phyloP scores from a whole-genome alignment of 2,888 invertebrate species.

The Adineta ricciae region DNA sequence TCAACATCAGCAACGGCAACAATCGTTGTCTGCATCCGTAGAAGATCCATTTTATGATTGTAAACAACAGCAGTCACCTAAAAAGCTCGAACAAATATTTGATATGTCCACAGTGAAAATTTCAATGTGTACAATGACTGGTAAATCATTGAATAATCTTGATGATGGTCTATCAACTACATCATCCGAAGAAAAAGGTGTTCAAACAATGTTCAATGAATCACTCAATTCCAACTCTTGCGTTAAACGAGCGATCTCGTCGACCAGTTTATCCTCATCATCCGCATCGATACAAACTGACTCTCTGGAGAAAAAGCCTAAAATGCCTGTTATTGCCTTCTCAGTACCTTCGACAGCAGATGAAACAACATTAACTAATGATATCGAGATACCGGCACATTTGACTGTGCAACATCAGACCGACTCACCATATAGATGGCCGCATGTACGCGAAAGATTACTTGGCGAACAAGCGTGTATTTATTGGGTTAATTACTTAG shows the following conservation, averaged over 20 bases:
- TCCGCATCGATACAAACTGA: neutral
- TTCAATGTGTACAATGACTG: constrained; percentile 14
- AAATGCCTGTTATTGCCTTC: neutral
- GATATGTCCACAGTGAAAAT: neutral
- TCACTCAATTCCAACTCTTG: neutral
- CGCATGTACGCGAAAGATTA: neutral
- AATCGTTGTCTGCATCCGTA: neutral
- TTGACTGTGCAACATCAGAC: neutral
- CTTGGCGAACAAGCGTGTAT: neutral
- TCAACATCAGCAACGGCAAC: constrained; percentile 6
- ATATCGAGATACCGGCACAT: neutral
- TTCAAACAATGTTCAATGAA: constrained; percentile 9
- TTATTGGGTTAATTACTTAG: constrained; percentile 19
- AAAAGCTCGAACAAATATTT: neutral
- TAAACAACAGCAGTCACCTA: neutral
- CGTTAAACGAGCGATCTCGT: neutral
- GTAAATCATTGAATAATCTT: constrained; percentile 19
- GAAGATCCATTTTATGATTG: constrained; percentile 8
- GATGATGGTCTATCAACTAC: neutral
- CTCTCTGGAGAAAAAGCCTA: neutral
- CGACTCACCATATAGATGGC: neutral
- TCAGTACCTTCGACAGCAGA: neutral
- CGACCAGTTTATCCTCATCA: neutral
- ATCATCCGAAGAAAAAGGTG: neutral
- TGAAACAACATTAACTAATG: neutral